Evolutionary conservation across 2,888 invertebrate genomes (phyloP).

Genomic region (Tuta absoluta): DNA sequence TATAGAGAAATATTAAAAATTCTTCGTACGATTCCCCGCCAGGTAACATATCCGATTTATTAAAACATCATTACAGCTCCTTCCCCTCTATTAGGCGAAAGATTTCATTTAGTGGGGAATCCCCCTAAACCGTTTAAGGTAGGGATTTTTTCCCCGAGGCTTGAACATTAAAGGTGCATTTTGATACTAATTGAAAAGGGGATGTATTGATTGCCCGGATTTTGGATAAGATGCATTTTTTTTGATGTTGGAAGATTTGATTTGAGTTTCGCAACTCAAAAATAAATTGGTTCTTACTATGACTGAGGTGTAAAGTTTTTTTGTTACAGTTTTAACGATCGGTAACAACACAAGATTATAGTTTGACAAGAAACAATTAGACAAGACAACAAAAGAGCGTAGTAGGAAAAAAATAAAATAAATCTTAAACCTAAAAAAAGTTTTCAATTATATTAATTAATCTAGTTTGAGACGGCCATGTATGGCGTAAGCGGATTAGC

Average conservation of each 20-base stretch:
- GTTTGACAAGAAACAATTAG: too few species aligned
- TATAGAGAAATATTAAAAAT: neutral
- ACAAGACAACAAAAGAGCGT: too few species aligned
- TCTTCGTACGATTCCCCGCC: constrained; percentile 23
- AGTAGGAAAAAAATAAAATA: neutral
- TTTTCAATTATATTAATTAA: constrained; percentile 70
- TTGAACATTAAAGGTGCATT: constrained; percentile 71
- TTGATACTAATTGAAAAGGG: constrained; percentile 71
- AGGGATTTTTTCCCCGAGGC: constrained; percentile 60
- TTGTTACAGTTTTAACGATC: too few species aligned
- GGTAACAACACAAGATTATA: too few species aligned
- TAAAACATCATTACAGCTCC: constrained; percentile 47
- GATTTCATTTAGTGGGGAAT: constrained; percentile 57
- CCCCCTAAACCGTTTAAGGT: constrained; percentile 73
- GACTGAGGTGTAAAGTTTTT: neutral
- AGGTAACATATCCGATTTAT: constrained; percentile 33
- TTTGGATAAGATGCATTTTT: constrained; percentile 29
- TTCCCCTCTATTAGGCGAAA: constrained; percentile 44
- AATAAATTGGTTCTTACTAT: neutral
- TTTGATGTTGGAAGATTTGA: neutral
- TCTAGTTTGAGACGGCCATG: constrained; percentile 48
- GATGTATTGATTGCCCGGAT: constrained; percentile 60
- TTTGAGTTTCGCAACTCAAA: neutral
- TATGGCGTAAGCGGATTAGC: constrained; percentile 58
- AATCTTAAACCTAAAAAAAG: constrained; percentile 22